A percentile compares a stretch with the other conserved stretches of the same genome.
phyloP scores from a whole-genome alignment of 2,888 invertebrate genomes.

The Oxycera nigricornis region DNA sequence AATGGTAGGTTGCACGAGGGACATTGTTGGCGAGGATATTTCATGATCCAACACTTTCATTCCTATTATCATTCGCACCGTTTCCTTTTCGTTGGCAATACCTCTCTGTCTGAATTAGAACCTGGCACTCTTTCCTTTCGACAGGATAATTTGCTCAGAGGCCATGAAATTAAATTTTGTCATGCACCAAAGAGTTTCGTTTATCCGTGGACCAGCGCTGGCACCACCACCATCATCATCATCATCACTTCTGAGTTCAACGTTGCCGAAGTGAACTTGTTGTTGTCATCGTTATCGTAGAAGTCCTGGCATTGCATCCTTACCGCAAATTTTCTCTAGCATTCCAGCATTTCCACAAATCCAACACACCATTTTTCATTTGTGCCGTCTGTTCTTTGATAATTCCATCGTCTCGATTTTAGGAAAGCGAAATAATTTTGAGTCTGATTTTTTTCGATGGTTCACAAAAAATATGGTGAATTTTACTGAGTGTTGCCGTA shows the following conservation, averaged over 20 bases:
- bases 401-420: background rate
- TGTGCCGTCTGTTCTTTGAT: background rate
- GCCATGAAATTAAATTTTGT: conserved; percentile 46
- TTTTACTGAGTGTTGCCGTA: background rate
- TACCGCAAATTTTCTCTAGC: background rate
- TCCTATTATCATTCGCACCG: background rate
- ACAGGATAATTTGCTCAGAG: conserved; percentile 45
- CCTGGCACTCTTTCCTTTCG: conserved; percentile 34
- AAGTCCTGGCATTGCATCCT: too few species aligned
- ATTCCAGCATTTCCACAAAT: background rate
- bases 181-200: conserved; percentile 45
- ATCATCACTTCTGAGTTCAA: too few species aligned
- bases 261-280: too few species aligned
- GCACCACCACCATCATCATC: background rate
- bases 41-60: background rate
- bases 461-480: too few species aligned
- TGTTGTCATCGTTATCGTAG: background rate
- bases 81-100: conserved; percentile 26
- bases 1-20: background rate
- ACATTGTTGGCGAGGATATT: background rate
- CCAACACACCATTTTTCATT: conserved; percentile 28
- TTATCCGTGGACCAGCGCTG: conserved; percentile 33
- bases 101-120: conserved; percentile 38
- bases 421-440: background rate
- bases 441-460: background rate